Evolutionary conservation across 2,113 vertebrate species (phyloP).

Genomic region (Prunella himalayana): DNA sequence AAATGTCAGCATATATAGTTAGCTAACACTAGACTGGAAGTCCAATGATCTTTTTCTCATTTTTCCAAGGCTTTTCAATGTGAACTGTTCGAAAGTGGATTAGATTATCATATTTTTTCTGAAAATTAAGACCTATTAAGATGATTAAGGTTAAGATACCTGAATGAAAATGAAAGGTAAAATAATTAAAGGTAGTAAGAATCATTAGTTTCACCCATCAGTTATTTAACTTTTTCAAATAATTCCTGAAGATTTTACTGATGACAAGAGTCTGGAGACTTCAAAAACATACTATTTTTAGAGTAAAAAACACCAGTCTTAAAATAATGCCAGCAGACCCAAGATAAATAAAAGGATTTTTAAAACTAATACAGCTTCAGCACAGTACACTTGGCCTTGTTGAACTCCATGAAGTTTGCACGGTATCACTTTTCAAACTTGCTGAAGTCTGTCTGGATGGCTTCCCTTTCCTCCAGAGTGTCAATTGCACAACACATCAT

Average conservation of each 20-base stretch:
- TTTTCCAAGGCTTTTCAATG: not conserved
- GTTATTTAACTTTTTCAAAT: not conserved
- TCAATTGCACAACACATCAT: not conserved
- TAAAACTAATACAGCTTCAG: not conserved
- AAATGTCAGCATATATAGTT: not conserved
- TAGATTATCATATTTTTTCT: not conserved
- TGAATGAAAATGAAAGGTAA: not conserved
- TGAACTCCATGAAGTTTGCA: not conserved
- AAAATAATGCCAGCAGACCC: not conserved
- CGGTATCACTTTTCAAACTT: not conserved
- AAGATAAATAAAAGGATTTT: not conserved
- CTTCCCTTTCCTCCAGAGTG: not conserved
- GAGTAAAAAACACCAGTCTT: rapidly evolving
- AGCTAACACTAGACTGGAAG: not conserved
- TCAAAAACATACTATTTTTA: not conserved
- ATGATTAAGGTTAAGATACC: not conserved
- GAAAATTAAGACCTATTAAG: not conserved
- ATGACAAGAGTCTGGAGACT: not conserved
- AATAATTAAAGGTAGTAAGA: not conserved
- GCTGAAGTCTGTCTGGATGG: not conserved
- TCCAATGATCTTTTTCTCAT: rapidly evolving
- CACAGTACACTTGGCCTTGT: not conserved
- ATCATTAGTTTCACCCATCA: rapidly evolving
- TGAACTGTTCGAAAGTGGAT: not conserved
- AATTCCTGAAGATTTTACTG: not conserved